A percentile compares a stretch with the other conserved stretches of the same genome.
phyloP scores from a whole-genome alignment of 2,113 vertebrate species.

The Trematocara zebra region DNA sequence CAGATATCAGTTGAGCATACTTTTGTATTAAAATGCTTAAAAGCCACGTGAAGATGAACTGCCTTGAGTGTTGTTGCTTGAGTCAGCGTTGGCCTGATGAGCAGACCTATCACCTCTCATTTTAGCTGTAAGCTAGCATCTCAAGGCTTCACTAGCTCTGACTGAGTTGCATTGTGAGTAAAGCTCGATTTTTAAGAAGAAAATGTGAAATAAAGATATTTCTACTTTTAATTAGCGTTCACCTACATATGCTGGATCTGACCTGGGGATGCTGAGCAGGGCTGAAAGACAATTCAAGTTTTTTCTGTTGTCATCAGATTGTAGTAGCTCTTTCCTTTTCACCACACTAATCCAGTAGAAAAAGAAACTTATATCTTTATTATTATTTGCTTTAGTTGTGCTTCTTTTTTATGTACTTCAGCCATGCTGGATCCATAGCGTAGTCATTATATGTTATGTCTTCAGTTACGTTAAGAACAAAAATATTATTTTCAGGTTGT shows the following conservation, averaged over 20 bases:
- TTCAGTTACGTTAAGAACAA: not conserved
- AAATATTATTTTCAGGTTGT: not conserved
- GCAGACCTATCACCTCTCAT: not conserved
- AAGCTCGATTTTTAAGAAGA: not conserved
- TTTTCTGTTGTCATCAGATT: not conserved
- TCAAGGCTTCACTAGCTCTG: not conserved
- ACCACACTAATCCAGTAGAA: not conserved
- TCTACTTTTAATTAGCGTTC: not conserved
- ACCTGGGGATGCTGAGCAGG: not conserved
- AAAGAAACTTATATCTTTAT: not conserved
- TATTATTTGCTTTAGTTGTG: not conserved
- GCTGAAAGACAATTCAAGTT: not conserved
- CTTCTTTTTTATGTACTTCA: not conserved
- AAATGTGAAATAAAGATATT: not conserved
- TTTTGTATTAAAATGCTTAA: not conserved
- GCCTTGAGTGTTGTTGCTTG: not conserved
- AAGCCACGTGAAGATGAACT: not conserved
- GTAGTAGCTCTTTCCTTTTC: not conserved
- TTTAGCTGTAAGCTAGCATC: not conserved
- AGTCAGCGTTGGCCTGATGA: not conserved
- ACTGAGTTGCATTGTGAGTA: not conserved
- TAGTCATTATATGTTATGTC: not conserved
- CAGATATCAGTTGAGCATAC: not conserved
- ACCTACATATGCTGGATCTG: not conserved
- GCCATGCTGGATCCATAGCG: not conserved